These are phyloP conservation scores for Caenorhabditis tropicalis DNA, from an alignment of 1,140 invertebrate genomes.

Conservation along the genomic window DNA sequence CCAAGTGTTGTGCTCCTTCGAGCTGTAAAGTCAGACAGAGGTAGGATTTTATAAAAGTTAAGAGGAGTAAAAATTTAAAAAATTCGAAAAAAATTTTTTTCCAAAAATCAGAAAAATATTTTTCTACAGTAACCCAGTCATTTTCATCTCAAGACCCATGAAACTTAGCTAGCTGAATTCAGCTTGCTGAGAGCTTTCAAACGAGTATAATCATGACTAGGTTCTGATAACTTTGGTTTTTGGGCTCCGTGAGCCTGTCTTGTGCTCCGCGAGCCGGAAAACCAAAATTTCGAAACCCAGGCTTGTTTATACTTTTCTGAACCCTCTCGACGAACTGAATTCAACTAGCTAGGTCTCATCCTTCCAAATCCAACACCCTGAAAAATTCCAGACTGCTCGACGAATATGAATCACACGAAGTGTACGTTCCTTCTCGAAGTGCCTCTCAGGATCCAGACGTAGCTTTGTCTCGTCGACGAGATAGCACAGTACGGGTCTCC, in stretches of 20 bases:
- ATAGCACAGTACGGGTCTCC: background rate
- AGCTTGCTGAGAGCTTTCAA: too few relatives aligned
- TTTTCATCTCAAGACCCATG: too few relatives aligned
- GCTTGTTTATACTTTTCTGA: too few relatives aligned
- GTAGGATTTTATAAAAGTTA: background rate
- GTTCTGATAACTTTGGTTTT: background rate
- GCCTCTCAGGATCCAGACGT: background rate
- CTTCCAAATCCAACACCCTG: too few relatives aligned
- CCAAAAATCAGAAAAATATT: too few relatives aligned
- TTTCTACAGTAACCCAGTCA: too few relatives aligned
- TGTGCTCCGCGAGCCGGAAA: too few relatives aligned
- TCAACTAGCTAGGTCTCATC: too few relatives aligned
- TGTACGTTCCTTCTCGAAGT: conserved; percentile 3
- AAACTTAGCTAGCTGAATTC: too few relatives aligned
- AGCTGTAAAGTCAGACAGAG: conserved; percentile 18
- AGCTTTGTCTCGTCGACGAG: background rate
- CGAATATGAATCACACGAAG: conserved; percentile 15
- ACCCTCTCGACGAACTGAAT: too few relatives aligned
- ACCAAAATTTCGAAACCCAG: too few relatives aligned
- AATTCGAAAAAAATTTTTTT: background rate
- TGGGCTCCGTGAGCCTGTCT: too few relatives aligned
- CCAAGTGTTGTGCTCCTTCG: conserved; percentile 22
- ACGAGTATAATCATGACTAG: background rate
- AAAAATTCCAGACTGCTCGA: background rate
- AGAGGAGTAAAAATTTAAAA: background rate